Conservation (phyloP, 2,888 invertebrate genomes). For the Fabriciana adippe region DNA sequence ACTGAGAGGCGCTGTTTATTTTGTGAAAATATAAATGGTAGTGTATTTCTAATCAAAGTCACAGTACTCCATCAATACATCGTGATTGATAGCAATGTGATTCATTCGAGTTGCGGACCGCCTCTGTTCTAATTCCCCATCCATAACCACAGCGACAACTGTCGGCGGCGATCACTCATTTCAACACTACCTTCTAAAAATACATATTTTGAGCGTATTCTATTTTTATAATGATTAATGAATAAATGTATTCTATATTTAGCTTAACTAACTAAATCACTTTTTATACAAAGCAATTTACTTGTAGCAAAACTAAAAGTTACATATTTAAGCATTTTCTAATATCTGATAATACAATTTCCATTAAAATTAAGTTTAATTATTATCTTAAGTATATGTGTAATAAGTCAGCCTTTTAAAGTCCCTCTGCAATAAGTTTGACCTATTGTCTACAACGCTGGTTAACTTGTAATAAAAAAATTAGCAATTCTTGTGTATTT, state of each 20-base stretch:
- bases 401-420: no score
- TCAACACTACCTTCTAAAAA: constrained; percentile 48
- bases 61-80: constrained; percentile 70
- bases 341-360: no score
- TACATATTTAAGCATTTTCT: no score
- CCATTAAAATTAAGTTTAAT: no score
- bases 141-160: constrained; percentile 60
- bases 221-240: not conserved
- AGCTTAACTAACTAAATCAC: no score
- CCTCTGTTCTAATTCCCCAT: constrained; percentile 50
- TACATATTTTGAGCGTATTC: constrained; percentile 28
- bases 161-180: constrained; percentile 62
- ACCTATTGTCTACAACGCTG: no score
- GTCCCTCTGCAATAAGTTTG: no score
- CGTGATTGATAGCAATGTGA: constrained; percentile 74
- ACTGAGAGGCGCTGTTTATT: not conserved
- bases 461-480: no score
- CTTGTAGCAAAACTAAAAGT: no score
- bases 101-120: constrained; percentile 52
- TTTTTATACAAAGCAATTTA: no score
- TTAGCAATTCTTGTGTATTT: no score
- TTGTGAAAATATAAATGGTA: constrained; percentile 12
- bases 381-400: no score
- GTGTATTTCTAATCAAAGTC: constrained; percentile 53
- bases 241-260: not conserved